Conservation (phyloP, 1,140 invertebrate species). For the Oedothorax gibbosus region DNA sequence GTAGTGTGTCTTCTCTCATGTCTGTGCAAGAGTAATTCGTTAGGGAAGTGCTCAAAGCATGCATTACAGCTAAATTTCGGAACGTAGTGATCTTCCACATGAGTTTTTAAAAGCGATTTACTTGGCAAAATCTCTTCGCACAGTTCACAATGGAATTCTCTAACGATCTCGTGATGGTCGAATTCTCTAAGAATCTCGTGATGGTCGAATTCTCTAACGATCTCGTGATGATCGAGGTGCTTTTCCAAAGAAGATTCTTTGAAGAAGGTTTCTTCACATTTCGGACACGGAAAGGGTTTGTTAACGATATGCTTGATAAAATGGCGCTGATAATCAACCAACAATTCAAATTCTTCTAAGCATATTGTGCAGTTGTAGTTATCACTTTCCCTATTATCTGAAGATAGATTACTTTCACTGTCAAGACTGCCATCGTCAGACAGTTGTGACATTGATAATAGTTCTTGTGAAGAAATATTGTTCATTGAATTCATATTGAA, state of each 20-base stretch:
- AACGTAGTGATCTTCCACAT: background rate
- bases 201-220: background rate
- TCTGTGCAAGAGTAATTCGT: background rate
- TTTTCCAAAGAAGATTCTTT: background rate
- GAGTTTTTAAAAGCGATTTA: background rate
- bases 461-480: no score
- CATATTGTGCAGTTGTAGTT: slow-evolving; percentile 1
- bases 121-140: background rate
- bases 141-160: background rate
- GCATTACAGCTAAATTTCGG: slow-evolving; percentile 8
- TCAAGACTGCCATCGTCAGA: no score
- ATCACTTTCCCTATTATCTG: no score
- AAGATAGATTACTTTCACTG: background rate
- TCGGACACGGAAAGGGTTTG: slow-evolving; percentile 4
- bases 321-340: slow-evolving; percentile 15
- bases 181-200: no score
- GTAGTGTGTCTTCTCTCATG: slow-evolving; percentile 22
- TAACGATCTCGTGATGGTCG: no score
- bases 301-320: slow-evolving; percentile 19
- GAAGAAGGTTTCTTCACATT: slow-evolving; percentile 25
- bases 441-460: no score
- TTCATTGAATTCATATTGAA: no score
- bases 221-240: background rate
- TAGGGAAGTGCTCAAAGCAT: background rate
- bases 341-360: background rate